Base-by-base conservation (phyloP, 2,797 vertebrate genomes). In the Acrossocheilus wenchowensis region DNA sequence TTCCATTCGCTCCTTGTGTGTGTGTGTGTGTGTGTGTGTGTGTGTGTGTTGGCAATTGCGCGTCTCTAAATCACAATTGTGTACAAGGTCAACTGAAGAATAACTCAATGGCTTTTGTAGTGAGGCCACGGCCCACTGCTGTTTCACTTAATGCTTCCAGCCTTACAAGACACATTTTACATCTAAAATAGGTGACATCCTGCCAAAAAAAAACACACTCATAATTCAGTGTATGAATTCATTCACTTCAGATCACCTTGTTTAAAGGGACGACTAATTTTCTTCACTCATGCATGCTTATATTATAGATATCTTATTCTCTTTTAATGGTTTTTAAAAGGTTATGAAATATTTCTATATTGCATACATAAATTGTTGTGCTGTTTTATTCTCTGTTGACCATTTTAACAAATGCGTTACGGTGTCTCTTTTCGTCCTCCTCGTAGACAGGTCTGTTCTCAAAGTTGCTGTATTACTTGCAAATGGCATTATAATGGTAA, bases 81-180 rank as follows among this genome's bases (percentile, higher is more conserved):
- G 36, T 81, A 82, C 88, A 90, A 89, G 84, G 84, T 82, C 85
- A 82, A 43, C 60, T 54, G 86, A 84, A 75, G 86, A 83, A 81
- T 81, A 81, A 82, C 54, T 83, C 36, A 5, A n/a, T 26, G 34
- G 30, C 21, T n/a, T 50, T 45, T 71, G 85, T 77, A 78, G 12
- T n/a, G 69, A 60, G 66, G 66, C n/a, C n/a, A 74, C 30, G 3
- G n/a, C 69, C 9, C 30, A 6, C 57, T 30, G 36, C n/a, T 68
- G 72, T 66, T 77, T 64, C 26, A 74, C 71, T 82, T 84, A 71
- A 82, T 81, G 36, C 73, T 36, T 79, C 15, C 41, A 39, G 78
- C 72, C 50, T 15, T 52, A 69, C 45, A 9, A 36, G 30, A 66
- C 43, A 54, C 64, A 60, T 30, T 85, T 82, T 64, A 87, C 54